Evolutionary conservation across 2,113 vertebrate genomes (phyloP), one percentile per base, ranked within the genome.

Genomic region (Scomber colias): DNA sequence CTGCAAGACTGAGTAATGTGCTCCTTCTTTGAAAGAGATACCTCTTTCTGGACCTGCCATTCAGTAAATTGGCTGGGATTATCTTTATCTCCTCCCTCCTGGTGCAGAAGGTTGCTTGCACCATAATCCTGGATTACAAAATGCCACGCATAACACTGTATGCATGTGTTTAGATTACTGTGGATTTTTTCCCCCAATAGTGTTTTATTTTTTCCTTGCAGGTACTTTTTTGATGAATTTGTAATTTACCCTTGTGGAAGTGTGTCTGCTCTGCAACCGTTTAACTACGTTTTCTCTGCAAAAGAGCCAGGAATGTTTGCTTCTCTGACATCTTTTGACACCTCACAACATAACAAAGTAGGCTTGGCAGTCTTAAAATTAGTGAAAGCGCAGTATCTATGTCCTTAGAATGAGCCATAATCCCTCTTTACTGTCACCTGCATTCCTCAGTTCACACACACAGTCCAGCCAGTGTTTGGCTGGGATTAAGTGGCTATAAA

Each of bases 41-140:
- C 27, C 24, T 76, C 72, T 45, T 71, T 1, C 57, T 76, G n/a
- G 31, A 15, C 53, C 55, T 61, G 19, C 12, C 54, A 13, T n/a
- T 62, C 57, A 56, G n/a, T 51, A 15, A 61, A 24, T 19, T 60
- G 67, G n/a, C 21, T 78, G n/a, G 81, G 83, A 92, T 93, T 91
- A 94, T 60, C 63, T 19, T 88, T 71, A 77, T 80, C 82, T 86
- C 75, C 79, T 77, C 59, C 59, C 53, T 62, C 49, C 73, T 71
- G 44, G 12, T 71, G 66, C 79, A 84, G 55, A 68, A 54, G 5
- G 60, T 68, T 81, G 30, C 70, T 50, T 54, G 71, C 53, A 19
- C 27, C 51, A 14, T 93, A 94, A 94, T 94, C 93, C 87, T 85
- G 89, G 91, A 94, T 95, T 94, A 93, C 62, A 53, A 71, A 49